Conservation (phyloP, 92 coral and sea anemone genomes). For the Parazoanthus swiftii region DNA sequence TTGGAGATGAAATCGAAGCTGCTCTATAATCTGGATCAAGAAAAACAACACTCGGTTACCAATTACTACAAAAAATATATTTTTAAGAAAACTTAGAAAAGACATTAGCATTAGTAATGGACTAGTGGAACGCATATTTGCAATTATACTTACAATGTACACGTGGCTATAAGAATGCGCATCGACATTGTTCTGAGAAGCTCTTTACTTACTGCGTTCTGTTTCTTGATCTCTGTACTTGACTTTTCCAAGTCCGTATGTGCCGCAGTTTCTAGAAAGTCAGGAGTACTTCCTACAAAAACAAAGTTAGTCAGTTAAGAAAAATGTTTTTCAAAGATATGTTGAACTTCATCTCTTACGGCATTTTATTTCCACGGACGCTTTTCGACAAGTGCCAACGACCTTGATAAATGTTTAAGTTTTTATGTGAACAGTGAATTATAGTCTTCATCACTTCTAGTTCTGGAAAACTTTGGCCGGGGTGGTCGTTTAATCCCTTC, state of each 20-base stretch:
- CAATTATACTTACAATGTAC: too few species aligned
- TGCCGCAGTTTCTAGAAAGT: conserved; percentile 38
- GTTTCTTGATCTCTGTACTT: conserved; percentile 61
- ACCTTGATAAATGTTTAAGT: too few species aligned
- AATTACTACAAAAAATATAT: too few species aligned
- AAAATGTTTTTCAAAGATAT: too few species aligned
- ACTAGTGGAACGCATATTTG: too few species aligned
- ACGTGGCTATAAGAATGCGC: neutral
- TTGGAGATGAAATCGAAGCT: conserved; percentile 78
- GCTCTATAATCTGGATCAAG: conserved; percentile 66
- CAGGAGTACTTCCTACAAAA: neutral
- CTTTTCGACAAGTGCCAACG: too few species aligned
- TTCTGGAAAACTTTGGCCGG: too few species aligned
- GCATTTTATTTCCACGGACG: too few species aligned
- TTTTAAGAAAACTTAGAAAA: neutral
- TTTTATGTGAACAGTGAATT: too few species aligned
- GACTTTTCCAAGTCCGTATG: conserved; percentile 58
- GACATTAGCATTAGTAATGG: neutral
- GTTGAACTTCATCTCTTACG: too few species aligned
- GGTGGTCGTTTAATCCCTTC: too few species aligned
- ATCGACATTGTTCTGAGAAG: neutral
- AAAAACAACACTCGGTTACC: neutral
- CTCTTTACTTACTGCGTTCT: conserved; percentile 50
- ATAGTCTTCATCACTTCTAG: too few species aligned
- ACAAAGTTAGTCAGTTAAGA: neutral